These are phyloP conservation scores for Athalia circularis DNA, from an alignment of 2,888 invertebrate species.

Conservation along the genomic window DNA sequence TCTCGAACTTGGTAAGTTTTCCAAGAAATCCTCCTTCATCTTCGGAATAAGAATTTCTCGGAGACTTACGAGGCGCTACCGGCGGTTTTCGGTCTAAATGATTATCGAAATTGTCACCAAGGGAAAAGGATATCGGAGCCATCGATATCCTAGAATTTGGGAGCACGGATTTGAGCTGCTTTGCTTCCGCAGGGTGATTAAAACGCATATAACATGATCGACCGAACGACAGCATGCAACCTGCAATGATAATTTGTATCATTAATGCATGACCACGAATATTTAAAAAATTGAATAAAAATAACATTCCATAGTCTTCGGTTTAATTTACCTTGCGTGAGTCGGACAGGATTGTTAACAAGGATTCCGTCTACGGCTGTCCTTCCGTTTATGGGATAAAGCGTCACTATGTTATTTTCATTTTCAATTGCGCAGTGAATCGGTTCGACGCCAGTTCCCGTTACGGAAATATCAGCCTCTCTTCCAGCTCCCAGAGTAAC, in stretches of 20 bases:
- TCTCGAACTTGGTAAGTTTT: constrained; percentile 88
- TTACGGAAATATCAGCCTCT: constrained; percentile 88
- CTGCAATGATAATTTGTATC: constrained; percentile 74
- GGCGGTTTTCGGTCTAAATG: constrained; percentile 79
- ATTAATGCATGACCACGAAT: not conserved
- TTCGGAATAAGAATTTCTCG: constrained; percentile 77
- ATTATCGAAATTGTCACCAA: constrained; percentile 53
- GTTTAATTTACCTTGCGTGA: constrained; percentile 84
- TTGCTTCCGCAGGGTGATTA: constrained; percentile 94
- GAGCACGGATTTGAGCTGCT: constrained; percentile 89
- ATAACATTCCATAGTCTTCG: too few relatives aligned
- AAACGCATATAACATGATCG: constrained; percentile 94
- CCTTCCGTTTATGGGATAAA: constrained; percentile 85
- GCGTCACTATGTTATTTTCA: constrained; percentile 88
- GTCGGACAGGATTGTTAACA: constrained; percentile 83
- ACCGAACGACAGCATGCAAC: constrained; percentile 93
- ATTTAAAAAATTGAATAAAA: constrained; percentile 9
- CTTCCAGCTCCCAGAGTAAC: constrained; percentile 87
- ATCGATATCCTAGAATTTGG: constrained; percentile 86
- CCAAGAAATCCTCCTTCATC: constrained; percentile 80
- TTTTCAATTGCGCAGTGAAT: constrained; percentile 93
- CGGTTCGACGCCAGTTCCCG: constrained; percentile 90
- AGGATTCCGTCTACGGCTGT: constrained; percentile 85
- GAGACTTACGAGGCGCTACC: constrained; percentile 79
- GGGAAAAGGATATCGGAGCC: constrained; percentile 83